These are phyloP conservation scores for Neosalanx taihuensis DNA, from an alignment of 2,797 vertebrate species.

Conservation along the genomic window DNA sequence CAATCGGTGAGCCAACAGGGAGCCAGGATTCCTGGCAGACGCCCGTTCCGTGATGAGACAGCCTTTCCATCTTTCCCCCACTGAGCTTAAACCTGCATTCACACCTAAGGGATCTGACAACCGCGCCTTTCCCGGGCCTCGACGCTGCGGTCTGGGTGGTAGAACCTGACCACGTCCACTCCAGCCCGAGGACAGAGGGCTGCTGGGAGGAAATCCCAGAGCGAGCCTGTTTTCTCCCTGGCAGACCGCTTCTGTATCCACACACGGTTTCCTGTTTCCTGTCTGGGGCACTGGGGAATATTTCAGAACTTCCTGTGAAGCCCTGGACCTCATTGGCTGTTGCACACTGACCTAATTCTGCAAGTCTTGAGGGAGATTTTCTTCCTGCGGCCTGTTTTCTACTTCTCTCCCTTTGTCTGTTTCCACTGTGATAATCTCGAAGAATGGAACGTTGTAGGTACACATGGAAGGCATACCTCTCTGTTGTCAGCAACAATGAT, in stretches of 20 bases:
- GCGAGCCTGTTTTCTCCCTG: constrained; percentile 40
- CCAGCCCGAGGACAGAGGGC: constrained; percentile 23
- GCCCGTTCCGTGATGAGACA: constrained; percentile 38
- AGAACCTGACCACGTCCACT: no score
- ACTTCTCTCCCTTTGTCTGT: background rate
- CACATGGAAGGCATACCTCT: constrained; percentile 76
- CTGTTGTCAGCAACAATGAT: constrained; percentile 98
- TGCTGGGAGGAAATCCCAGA: constrained; percentile 47
- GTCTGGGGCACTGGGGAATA: constrained; percentile 56
- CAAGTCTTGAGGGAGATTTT: constrained; percentile 39
- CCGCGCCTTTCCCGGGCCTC: constrained; percentile 13
- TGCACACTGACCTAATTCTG: constrained; percentile 64
- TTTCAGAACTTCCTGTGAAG: constrained; percentile 65
- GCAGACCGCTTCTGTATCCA: constrained; percentile 54
- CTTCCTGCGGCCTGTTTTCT: constrained; percentile 26
- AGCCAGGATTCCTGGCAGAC: constrained; percentile 52
- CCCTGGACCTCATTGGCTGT: constrained; percentile 55
- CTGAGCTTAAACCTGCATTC: constrained; percentile 43
- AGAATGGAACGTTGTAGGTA: background rate
- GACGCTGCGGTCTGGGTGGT: no score
- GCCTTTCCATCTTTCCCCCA: constrained; percentile 34
- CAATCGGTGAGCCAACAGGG: constrained; percentile 42
- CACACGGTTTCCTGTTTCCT: constrained; percentile 69
- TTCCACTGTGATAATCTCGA: constrained; percentile 1
- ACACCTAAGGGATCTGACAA: constrained; percentile 11